Percentiles rank a stretch among this genome's conserved stretches.
phyloP scores from a whole-genome alignment of 1,140 invertebrate genomes.

The Diorhabda sublineata region DNA sequence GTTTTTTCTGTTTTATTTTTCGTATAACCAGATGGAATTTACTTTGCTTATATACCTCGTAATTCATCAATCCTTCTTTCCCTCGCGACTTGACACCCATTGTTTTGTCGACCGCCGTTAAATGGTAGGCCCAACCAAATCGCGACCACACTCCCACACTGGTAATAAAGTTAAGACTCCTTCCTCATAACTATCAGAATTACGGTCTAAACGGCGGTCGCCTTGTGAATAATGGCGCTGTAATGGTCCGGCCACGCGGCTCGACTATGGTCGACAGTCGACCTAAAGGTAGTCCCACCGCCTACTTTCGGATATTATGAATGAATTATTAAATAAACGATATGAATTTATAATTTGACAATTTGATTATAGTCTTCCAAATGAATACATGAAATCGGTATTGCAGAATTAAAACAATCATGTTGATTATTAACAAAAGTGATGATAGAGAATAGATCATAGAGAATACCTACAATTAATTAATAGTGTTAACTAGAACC shows the following conservation, averaged over 20 bases:
- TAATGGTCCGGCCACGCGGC: slow-evolving; percentile 11
- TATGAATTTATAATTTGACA: neutral
- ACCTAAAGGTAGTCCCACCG: neutral
- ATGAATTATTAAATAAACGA: neutral
- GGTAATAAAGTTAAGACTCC: slow-evolving; percentile 15
- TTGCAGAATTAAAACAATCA: too few relatives aligned
- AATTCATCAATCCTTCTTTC: neutral
- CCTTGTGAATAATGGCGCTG: slow-evolving; percentile 5
- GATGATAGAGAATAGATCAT: too few relatives aligned
- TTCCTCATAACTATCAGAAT: slow-evolving; percentile 11
- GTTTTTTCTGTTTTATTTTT: too few relatives aligned
- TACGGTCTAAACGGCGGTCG: neutral
- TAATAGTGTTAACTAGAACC: too few relatives aligned
- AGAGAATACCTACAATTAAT: too few relatives aligned
- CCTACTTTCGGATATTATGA: neutral
- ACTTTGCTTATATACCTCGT: too few relatives aligned
- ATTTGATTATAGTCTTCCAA: too few relatives aligned
- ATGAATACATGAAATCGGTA: too few relatives aligned
- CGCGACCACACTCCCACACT: slow-evolving; percentile 4
- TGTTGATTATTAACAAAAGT: too few relatives aligned
- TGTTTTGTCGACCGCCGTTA: neutral
- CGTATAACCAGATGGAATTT: too few relatives aligned
- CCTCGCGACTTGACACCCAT: neutral
- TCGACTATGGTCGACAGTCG: neutral
- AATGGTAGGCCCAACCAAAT: neutral